Evolutionary conservation across 53 echinoderm and acorn worm genomes (phyloP).

Genomic region (Patiria pectinifera): DNA sequence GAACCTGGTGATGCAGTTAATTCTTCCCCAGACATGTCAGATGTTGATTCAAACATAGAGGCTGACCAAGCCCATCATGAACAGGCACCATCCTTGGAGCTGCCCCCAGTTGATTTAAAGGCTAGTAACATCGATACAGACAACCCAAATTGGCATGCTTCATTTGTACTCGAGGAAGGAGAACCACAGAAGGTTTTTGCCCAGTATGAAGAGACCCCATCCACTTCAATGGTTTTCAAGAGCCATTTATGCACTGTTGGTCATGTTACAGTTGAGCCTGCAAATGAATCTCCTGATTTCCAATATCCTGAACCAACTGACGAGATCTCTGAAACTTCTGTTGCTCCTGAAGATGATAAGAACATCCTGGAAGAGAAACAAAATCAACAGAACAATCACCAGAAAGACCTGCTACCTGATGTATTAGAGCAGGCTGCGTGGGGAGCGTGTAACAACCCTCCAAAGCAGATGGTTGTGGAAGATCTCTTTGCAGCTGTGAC

Average conservation of each 20-base stretch:
- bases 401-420: slow-evolving; percentile 62
- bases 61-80: slow-evolving; percentile 38
- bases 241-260: slow-evolving; percentile 11
- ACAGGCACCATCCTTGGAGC: not conserved
- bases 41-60: slow-evolving; percentile 28
- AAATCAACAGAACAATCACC: slow-evolving; percentile 49
- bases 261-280: not conserved
- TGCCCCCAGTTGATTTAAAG: not conserved
- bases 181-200: slow-evolving; percentile 31
- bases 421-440: slow-evolving; percentile 58
- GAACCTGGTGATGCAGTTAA: slow-evolving; percentile 41
- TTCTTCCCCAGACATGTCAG: slow-evolving; percentile 37
- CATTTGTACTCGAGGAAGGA: slow-evolving; percentile 11
- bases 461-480: slow-evolving; percentile 36
- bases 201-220: slow-evolving; percentile 43
- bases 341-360: not conserved
- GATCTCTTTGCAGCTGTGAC: slow-evolving; percentile 26
- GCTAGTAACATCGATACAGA: not conserved
- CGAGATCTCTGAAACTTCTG: not conserved
- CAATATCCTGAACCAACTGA: not conserved
- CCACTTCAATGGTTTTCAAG: slow-evolving; percentile 10
- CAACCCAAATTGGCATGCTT: slow-evolving; percentile 13
- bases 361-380: slow-evolving; percentile 33
- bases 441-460: slow-evolving; percentile 13
- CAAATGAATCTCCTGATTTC: slow-evolving; percentile 23